These are phyloP conservation scores for Podotricha telesiphe DNA, from an alignment of 2,888 invertebrate species.

Conservation along the genomic window DNA sequence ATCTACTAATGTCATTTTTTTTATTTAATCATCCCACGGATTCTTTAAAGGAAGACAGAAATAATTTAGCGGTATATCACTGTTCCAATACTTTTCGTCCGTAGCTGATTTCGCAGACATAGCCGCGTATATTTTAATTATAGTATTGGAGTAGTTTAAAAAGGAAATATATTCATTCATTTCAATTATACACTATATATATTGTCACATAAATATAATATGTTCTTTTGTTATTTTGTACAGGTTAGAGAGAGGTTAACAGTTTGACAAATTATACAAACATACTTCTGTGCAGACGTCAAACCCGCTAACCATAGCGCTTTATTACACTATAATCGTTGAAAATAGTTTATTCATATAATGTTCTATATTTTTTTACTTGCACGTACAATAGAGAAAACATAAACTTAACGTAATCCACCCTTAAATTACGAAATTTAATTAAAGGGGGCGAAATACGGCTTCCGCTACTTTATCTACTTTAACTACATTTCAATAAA, in stretches of 20 bases:
- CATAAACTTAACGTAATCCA: slow-evolving; percentile 1
- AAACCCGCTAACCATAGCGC: no score
- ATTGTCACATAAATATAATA: neutral
- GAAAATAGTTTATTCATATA: no score
- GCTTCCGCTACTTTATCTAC: slow-evolving; percentile 24
- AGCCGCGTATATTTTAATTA: no score
- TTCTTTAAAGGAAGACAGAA: neutral
- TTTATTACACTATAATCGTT: no score
- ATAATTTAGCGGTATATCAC: neutral
- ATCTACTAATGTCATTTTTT: neutral
- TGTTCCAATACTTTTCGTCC: neutral
- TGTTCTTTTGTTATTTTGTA: neutral
- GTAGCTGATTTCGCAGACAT: no score
- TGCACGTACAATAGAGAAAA: neutral
- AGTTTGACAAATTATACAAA: neutral
- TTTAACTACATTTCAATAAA: neutral
- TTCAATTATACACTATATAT: no score
- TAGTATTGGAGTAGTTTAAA: no score
- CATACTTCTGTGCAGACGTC: neutral
- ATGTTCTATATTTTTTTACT: neutral
- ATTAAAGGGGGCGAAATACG: slow-evolving; percentile 25
- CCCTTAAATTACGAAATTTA: slow-evolving; percentile 30
- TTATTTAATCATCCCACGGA: neutral
- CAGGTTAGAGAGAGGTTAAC: neutral
- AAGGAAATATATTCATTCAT: no score